A percentile compares a stretch with the other conserved stretches of the same genome.
Evolutionary conservation across 2,113 vertebrate genomes (phyloP).

Genomic region (Albula glossodonta): DNA sequence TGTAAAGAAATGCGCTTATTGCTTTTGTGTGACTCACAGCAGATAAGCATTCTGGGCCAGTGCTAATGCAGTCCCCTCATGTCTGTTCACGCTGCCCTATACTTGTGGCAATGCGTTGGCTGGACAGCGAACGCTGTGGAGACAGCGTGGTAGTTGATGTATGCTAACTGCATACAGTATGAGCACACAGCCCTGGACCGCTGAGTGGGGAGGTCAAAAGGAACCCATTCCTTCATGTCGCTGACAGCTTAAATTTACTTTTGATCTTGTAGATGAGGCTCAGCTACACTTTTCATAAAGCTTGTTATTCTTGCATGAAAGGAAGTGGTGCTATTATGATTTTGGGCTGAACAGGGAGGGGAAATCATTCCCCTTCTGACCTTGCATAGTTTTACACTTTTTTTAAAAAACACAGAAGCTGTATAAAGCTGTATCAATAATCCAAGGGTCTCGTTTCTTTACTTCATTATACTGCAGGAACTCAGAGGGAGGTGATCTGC

Average conservation of each 20-base stretch:
- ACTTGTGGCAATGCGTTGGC: background rate
- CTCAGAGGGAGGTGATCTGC: background rate
- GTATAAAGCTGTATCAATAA: background rate
- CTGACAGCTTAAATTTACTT: constrained; percentile 70
- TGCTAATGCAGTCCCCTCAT: background rate
- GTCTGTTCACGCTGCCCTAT: background rate
- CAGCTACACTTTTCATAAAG: constrained; percentile 55
- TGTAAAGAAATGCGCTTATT: background rate
- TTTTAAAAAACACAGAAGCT: background rate
- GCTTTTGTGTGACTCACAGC: background rate
- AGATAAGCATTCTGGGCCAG: background rate
- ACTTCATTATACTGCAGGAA: background rate
- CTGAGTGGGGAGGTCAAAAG: constrained; percentile 58
- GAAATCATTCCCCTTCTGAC: constrained; percentile 57
- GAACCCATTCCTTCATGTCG: constrained; percentile 39
- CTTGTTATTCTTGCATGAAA: constrained; percentile 55
- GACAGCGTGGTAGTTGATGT: background rate
- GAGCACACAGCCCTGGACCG: constrained; percentile 30
- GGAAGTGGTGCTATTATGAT: constrained; percentile 18
- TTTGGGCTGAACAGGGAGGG: constrained; percentile 28
- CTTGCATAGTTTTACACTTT: constrained; percentile 44
- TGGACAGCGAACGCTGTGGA: constrained; percentile 14
- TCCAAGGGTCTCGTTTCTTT: background rate
- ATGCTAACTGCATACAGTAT: background rate
- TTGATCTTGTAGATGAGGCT: constrained; percentile 59